These are phyloP conservation scores for Oncorhynchus kisutch DNA, from an alignment of 2,113 vertebrate species.

Conservation along the genomic window DNA sequence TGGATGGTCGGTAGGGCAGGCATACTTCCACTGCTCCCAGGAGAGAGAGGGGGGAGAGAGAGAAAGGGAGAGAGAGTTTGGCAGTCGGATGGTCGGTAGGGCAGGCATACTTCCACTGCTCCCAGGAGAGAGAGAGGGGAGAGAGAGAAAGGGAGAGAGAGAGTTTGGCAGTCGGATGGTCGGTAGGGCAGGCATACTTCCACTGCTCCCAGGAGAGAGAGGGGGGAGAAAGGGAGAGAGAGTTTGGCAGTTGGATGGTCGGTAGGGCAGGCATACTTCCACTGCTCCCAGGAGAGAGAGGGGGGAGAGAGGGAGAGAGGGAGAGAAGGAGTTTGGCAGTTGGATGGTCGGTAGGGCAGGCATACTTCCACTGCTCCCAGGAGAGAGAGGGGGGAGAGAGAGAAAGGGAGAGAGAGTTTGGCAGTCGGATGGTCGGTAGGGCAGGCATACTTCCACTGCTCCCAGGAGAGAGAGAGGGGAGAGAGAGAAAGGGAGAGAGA, in stretches of 20 bases:
- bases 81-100: conserved; percentile 9
- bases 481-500: conserved; percentile 37
- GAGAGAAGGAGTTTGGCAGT: conserved; percentile 25
- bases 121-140: conserved; percentile 13
- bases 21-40: conserved; percentile 51
- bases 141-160: conserved; percentile 45
- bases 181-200: conserved; percentile 47
- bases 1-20: conserved; percentile 33
- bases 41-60: not conserved
- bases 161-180: conserved; percentile 10
- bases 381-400: conserved; percentile 18
- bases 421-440: conserved; percentile 12
- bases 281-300: conserved; percentile 23
- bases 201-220: conserved; percentile 35
- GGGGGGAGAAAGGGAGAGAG: conserved; percentile 31
- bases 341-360: conserved; percentile 33
- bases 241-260: conserved; percentile 11
- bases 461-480: conserved; percentile 15
- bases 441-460: conserved; percentile 54
- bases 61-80: not conserved
- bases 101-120: conserved; percentile 54
- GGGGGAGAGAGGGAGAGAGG: conserved; percentile 22
- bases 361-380: conserved; percentile 51
- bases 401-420: conserved; percentile 25
- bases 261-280: conserved; percentile 49